Percentiles rank a stretch among this genome's conserved stretches.
Conservation (phyloP, 1,140 invertebrate species). For the Antheraea pernyi region DNA sequence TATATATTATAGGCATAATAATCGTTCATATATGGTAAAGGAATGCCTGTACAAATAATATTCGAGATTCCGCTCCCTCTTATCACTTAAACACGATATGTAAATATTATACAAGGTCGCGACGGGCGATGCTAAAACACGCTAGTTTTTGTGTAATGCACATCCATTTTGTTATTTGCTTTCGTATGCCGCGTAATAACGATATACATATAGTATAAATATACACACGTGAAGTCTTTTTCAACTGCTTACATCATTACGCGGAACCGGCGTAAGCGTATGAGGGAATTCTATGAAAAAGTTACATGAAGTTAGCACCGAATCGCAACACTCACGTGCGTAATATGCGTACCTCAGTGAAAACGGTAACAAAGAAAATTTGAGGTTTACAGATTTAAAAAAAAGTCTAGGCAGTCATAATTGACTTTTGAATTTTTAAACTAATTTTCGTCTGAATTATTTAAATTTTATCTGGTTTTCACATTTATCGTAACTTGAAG, state of each 20-base stretch:
- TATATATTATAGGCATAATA: not conserved
- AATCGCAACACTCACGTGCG: not conserved
- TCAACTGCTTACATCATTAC: not conserved
- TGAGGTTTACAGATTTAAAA: no score
- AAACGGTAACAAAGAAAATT: no score
- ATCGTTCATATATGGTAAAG: not conserved
- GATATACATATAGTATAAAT: slow-evolving; percentile 5
- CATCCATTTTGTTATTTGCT: slow-evolving; percentile 10
- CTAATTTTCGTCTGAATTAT: no score
- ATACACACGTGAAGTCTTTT: not conserved
- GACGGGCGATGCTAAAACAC: not conserved
- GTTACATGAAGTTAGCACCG: not conserved
- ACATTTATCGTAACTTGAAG: no score
- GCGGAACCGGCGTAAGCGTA: not conserved
- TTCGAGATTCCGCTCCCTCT: not conserved
- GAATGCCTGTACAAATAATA: not conserved
- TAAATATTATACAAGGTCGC: not conserved
- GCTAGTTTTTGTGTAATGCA: slow-evolving; percentile 9
- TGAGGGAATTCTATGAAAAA: not conserved
- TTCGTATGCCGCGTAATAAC: slow-evolving; percentile 5
- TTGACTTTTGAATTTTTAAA: no score
- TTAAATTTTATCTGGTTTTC: no score
- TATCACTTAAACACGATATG: not conserved
- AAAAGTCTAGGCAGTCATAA: no score
- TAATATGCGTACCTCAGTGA: no score